Base-by-base conservation (phyloP, 2,797 vertebrate species). In the Pachyuromys duprasi region DNA sequence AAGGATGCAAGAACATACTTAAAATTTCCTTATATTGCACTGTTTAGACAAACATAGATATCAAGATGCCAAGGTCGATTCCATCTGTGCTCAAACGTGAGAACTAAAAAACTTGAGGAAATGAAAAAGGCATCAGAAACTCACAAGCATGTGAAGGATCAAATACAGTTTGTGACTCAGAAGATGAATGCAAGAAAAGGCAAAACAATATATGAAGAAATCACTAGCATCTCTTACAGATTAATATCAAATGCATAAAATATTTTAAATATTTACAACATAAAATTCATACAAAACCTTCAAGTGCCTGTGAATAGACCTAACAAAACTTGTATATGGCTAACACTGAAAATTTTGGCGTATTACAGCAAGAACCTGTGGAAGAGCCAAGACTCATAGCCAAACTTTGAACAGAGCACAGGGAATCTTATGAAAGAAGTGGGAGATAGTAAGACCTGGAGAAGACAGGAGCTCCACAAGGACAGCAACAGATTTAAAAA, bases 231-330 rank as follows among this genome's bases (percentile, higher is more conserved):
- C 33, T 24, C 20, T 86, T 78, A 55, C 0, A 91, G 11, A 53
- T 57, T 67, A 62, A 24, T 6, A 26, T 5, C 15, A 90, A 94
- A 72, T 5, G 12, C 57, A 69, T 42, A 79, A 86, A 80, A 76
- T 75, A 60, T 3, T 45, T 86, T 75, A 86, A 78, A 60, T 28
- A 39, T 36, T n/a, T 36, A 42, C 7, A 39, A 80, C 39, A 93
- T 84, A 92, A 90, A 87, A 92, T 90, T 15, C 36, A 76, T 31
- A 81, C 36, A 70, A 90, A 91, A 84, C 49, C 53, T 92, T 88
- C 55, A 84, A 60, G 79, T 70, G 49, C 28, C 18, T 91, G 70
- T 4, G 9, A 88, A 39, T 74, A 86, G 67, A 90, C 49, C 36
- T 75, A 94, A 55, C 18, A 72, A 92, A 79, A 15, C 6, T 31